Base-by-base conservation (phyloP, 2,888 invertebrate genomes). In the Drosophila pseudotalamancana region DNA sequence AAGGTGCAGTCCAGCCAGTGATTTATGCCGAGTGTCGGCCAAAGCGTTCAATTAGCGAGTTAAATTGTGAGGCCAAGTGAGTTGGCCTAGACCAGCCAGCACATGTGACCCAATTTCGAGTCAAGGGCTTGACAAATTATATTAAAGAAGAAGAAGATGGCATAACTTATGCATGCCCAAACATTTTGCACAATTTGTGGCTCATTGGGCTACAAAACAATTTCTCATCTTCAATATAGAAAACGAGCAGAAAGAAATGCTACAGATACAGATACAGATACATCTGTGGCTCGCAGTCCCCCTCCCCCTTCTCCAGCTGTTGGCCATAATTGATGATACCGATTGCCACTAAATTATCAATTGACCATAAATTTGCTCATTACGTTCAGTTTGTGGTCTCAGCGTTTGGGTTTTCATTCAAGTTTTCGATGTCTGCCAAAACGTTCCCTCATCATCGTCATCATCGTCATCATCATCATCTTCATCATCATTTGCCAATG, bases 1-100 rank as follows among this genome's bases (percentile, higher is more conserved):
- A 83, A 82, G 85, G 73, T 82, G 82, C 71, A 77, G 60, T 39
- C 34, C 31, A 8, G 32, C 18, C 8, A 5, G 48, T 91, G 91
- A 91, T 91, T 91, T 91, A 91, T 91, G 89, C 88, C 86, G 90
- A 88, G 90, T 91, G 91, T 90, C 91, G 87, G 85, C 88, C 89
- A 90, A 80, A 91, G 91, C 91, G 91, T 91, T 91, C 91, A 91
- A 91, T 91, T 91, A 91, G 91, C 89, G 88, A 86, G 89, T 89
- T 88, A 89, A 90, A 88, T 90, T 90, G 89, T 87, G 87, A 81
- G 77, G 70, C 39, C 12, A 12, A 29, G n/a, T n/a, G 43, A 18
- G n/a, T 12, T 2, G 37, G 55, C 72, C 72, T 80, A 80, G 77
- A 72, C 45, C 27, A 54, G n/a, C 11, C 19, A 1, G 4, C 46